Base-by-base conservation (phyloP, 2,888 invertebrate genomes). In the Tubulanus polymorphus region DNA sequence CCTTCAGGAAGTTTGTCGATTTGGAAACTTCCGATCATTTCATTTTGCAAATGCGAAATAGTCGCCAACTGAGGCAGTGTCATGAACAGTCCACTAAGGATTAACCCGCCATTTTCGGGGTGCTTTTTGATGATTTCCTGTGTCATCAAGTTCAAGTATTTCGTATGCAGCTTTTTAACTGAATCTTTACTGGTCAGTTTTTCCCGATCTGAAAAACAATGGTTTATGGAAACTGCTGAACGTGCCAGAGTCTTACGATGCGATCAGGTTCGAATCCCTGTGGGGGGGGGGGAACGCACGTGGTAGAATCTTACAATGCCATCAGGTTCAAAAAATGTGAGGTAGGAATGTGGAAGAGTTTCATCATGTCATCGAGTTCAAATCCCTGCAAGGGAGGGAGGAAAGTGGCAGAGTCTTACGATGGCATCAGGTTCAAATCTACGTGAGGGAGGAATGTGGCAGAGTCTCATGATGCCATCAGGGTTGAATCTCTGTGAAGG, bases 71-170 rank as follows among this genome's bases (percentile, higher is more conserved):
- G 15, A 8, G 41, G 41, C 20, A 41, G 41, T 20, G 15, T 23
- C 41, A 41, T 41, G 15, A 41, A 41, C 6, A 41, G 41, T 15
- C 23, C 23, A 8, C 23, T 41, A 8, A 41, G 15, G 41, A 41
- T 41, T 18, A 20, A 20, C 6, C 41, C 41, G 5, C 41, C 41
- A 8, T 41, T 23, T 8, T 15, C 23, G 5, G 41, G 5, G 23
- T 41, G 41, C 18, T 15, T 41, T 5, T 18, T 15, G 41, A 41
- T 41, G 41, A 73, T 53, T 29, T 61, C 61, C 26, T 62, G 54
- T 5, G 61, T 64, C 23, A 73, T 56, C 10, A 69, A 62, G 48
- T 72, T 67, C 18, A 73, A 58, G 57, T 67, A 65, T 35, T 64
- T 63, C 12, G 63, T 59, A 54, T 73, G 64, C 1, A 71, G 57